Evolutionary conservation across 2,888 invertebrate species (phyloP).

Genomic region (Stenoptilia bipunctidactyla): DNA sequence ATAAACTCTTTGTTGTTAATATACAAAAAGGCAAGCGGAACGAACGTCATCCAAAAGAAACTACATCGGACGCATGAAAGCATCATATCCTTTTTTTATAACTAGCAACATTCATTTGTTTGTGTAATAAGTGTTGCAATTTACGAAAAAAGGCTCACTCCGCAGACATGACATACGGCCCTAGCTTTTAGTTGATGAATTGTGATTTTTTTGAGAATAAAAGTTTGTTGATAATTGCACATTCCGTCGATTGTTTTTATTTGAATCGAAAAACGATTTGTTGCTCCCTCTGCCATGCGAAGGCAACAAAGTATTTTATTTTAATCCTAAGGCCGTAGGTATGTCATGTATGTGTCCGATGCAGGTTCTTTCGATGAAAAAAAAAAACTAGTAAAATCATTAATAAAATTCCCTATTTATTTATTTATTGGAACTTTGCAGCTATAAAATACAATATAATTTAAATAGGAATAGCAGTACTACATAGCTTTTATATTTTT

Average conservation of each 20-base stretch:
- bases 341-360: conserved; percentile 34
- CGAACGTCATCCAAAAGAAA: conserved; percentile 11
- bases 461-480: too few relatives aligned
- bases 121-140: conserved; percentile 7
- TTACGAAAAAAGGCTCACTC: too few relatives aligned
- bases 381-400: too few relatives aligned
- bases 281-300: background rate
- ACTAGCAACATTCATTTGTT: too few relatives aligned
- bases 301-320: too few relatives aligned
- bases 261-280: conserved; percentile 2
- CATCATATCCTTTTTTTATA: too few relatives aligned
- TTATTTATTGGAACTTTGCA: too few relatives aligned
- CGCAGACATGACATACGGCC: conserved; percentile 58
- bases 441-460: too few relatives aligned
- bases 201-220: background rate
- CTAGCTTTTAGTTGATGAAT: conserved; percentile 18
- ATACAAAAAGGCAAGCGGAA: background rate
- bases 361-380: conserved; percentile 46
- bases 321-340: conserved; percentile 11
- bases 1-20: background rate
- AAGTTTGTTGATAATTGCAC: too few relatives aligned
- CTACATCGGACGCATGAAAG: conserved; percentile 22
- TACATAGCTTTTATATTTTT: too few relatives aligned
- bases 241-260: too few relatives aligned
- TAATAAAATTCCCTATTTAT: too few relatives aligned